Base-by-base conservation (phyloP, 35 echinoderm and acorn worm genomes). In the Apostichopus japonicus region DNA sequence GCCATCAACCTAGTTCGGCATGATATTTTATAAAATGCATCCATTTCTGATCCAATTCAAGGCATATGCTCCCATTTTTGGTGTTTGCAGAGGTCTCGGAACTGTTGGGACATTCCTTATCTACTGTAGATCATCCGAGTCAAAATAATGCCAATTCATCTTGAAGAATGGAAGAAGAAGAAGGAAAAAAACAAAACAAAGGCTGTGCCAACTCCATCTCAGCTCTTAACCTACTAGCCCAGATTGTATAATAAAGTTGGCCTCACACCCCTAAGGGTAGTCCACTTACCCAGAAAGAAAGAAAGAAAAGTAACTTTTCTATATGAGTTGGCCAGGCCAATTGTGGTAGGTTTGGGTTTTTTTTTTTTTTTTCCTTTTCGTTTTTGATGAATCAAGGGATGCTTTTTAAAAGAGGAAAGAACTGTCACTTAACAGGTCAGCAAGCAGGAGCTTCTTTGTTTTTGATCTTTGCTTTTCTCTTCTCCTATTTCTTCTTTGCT, bases 161-260 rank as follows among this genome's bases (percentile, higher is more conserved):
- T 75, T 75, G 17, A 23, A 75, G 71, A 75, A 75, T 75, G 71
- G n/a, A 75, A 67, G 19, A 19, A 11, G 19, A 67, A 67, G 19
- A 17, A 67, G 63, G 63, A 19, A 19, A 67, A 67, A 67, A 67
- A 67, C 11, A 23, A 75, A 23, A 75, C 6, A 23, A 21, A 75
- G 71, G 5, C n/a, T 75, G 6, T 75, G 13, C 71, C n/a, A 19
- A 75, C 71, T 75, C 71, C 22, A 75, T 75, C 71, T 75, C 71
- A 75, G 71, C 71, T 75, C 71, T 75, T 75, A 75, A 75, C 71
- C 71, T 75, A 75, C 71, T 75, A 75, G 4, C 71, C 71, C 22
- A 75, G 71, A 75, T 75, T 75, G 71, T 75, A 75, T 75, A 75
- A 75, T 75, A 75, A 75, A 75, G 71, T 75, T 75, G 71, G 71